Evolutionary conservation across 1,140 invertebrate genomes (phyloP), one percentile per base, ranked within the genome.

Genomic region (Caerostris darwini): DNA sequence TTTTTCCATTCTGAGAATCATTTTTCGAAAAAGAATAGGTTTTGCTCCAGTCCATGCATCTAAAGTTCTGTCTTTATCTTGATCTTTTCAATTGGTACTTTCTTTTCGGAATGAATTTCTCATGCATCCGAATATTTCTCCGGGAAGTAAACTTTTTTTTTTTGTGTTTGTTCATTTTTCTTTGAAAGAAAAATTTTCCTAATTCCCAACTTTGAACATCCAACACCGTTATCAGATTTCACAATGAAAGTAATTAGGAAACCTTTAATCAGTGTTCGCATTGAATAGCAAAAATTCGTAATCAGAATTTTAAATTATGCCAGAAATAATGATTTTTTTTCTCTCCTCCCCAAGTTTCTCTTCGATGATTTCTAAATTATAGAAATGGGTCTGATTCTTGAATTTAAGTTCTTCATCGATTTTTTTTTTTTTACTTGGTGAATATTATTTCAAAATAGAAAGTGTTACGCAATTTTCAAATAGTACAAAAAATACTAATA

Each of bases 1-100:
- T 12, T 50, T 19, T 71, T 71, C 3, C 7, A 71, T 3, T 50
- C 7, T 34, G 19, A 2, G 19, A 6, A 34, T 8, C 19, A 71
- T 71, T 10, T 71, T 71, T 8, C 7, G 2, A 50, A 12, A 71
- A 71, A 34, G 69, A 71, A 10, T 71, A 4, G n/a, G 3, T 50
- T 71, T 3, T 7, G 3, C 19, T 71, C 34, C 58, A 7, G 50
- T 2, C 50, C 81, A 17, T 83, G 7, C 19, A 56, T 6, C 5
- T 3, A 54, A 57, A 7, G 34, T 83, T 83, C 34, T 83, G 81
- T 83, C 54, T 54, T 83, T 83, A 83, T 83, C 54, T 83, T 83
- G 14, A 83, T 83, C 81, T 83, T 83, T 83, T 57, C 54, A 83
- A 83, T 83, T 83, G 53, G 54, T 83, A 12, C 5, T 17, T 7